These are phyloP conservation scores for Ardeotis arabs DNA, from an alignment of 2,113 vertebrate genomes.

Conservation along the genomic window DNA sequence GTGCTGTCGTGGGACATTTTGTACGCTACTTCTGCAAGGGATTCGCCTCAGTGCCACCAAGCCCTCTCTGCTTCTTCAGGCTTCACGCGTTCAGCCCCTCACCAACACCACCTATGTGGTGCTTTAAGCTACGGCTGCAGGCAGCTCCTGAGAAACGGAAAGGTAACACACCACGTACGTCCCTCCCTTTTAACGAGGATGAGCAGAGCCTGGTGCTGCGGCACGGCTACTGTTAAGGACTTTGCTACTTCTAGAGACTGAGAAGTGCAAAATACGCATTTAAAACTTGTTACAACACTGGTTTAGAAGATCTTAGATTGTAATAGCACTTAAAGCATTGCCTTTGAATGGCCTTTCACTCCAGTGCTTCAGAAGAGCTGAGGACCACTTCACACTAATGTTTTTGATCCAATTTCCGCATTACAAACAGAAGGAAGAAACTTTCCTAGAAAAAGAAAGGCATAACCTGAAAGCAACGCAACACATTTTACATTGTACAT, in stretches of 20 bases:
- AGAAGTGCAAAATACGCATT: fast-evolving
- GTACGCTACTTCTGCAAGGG: not conserved
- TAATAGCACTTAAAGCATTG: not conserved
- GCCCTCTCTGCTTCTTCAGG: not conserved
- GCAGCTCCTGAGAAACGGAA: not conserved
- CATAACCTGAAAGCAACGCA: not conserved
- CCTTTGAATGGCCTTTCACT: not conserved
- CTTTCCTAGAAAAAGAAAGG: not conserved
- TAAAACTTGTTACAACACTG: not conserved
- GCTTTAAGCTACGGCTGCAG: not conserved
- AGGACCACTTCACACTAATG: not conserved
- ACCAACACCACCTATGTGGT: too few species aligned
- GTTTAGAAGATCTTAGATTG: not conserved
- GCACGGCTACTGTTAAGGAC: not conserved
- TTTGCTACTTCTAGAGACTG: too few species aligned
- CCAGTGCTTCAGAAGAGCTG: not conserved
- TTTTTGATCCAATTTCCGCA: not conserved
- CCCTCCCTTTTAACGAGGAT: not conserved
- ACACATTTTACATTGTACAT: fast-evolving
- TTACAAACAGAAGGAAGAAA: fast-evolving
- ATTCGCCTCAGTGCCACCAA: not conserved
- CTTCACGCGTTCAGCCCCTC: not conserved
- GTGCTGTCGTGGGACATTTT: not conserved
- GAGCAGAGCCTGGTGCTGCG: too few species aligned
- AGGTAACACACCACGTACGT: not conserved